Evolutionary conservation across 1,140 invertebrate species (phyloP).

Genomic region (Panagrolaimus sp.): DNA sequence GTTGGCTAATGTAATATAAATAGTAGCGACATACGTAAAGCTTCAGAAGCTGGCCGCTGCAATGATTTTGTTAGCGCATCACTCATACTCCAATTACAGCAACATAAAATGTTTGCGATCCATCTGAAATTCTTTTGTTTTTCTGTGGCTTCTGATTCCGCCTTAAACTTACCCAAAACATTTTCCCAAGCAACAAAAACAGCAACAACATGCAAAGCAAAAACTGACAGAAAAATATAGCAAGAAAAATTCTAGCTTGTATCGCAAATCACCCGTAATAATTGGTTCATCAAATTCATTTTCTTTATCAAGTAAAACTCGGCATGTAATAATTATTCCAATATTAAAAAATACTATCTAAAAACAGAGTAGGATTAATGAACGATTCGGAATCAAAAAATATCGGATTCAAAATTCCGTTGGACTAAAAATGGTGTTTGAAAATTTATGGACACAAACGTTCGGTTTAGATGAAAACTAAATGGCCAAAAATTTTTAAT

Average conservation of each 20-base stretch:
- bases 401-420: too few relatives aligned
- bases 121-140: background rate
- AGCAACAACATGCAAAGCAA: constrained; percentile 43
- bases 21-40: constrained; percentile 6
- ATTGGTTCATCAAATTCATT: constrained; percentile 42
- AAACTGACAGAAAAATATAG: constrained; percentile 34
- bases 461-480: too few relatives aligned
- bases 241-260: background rate
- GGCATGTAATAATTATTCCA: constrained; percentile 31
- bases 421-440: too few relatives aligned
- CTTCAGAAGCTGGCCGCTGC: background rate
- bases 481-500: too few relatives aligned
- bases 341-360: constrained; percentile 35
- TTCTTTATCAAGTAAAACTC: constrained; percentile 30
- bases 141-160: background rate
- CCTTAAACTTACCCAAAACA: constrained; percentile 30
- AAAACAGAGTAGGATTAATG: too few relatives aligned
- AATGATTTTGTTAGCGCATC: background rate
- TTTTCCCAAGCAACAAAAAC: constrained; percentile 35
- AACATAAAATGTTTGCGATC: background rate
- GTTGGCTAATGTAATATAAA: too few relatives aligned
- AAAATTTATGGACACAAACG: too few relatives aligned
- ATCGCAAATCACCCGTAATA: background rate
- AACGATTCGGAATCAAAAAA: too few relatives aligned
- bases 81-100: background rate